Conservation (phyloP, 2,113 vertebrate species). For the Sinocyclocheilus grahami region DNA sequence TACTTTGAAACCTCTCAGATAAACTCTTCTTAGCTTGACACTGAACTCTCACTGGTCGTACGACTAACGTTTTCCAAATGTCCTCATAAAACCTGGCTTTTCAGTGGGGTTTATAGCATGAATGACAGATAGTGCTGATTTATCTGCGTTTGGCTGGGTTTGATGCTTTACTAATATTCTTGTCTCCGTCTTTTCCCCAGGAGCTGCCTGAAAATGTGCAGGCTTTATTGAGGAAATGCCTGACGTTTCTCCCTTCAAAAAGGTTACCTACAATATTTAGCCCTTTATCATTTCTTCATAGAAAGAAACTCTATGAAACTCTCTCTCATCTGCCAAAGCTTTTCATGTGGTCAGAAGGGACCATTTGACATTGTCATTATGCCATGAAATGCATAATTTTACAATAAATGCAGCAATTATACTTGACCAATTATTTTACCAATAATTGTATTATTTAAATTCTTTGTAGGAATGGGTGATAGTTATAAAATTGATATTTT, state of each 20-base stretch:
- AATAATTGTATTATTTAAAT: too few relatives aligned
- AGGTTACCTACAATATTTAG: conserved; percentile 70
- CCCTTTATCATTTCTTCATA: neutral
- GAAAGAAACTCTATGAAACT: too few relatives aligned
- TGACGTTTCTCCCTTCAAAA: conserved; percentile 90
- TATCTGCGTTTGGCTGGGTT: neutral
- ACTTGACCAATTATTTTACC: too few relatives aligned
- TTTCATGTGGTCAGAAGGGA: neutral
- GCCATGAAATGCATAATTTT: neutral
- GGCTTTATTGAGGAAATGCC: conserved; percentile 87
- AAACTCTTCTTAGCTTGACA: neutral
- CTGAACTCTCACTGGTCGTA: neutral
- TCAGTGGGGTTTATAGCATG: neutral
- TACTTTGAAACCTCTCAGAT: conserved; percentile 19
- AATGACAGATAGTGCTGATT: neutral
- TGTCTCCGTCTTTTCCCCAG: conserved; percentile 67
- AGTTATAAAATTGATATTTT: neutral
- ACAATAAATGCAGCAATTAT: too few relatives aligned
- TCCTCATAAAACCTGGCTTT: conserved; percentile 2
- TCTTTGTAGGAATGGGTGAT: neutral
- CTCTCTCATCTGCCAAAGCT: neutral
- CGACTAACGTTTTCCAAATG: conserved; percentile 14
- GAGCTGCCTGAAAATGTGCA: conserved; percentile 82
- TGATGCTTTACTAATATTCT: conserved; percentile 32
- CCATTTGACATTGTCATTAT: neutral